Evolutionary conservation across 2,888 invertebrate species (phyloP).

Genomic region (Himalopsyche tibetana): DNA sequence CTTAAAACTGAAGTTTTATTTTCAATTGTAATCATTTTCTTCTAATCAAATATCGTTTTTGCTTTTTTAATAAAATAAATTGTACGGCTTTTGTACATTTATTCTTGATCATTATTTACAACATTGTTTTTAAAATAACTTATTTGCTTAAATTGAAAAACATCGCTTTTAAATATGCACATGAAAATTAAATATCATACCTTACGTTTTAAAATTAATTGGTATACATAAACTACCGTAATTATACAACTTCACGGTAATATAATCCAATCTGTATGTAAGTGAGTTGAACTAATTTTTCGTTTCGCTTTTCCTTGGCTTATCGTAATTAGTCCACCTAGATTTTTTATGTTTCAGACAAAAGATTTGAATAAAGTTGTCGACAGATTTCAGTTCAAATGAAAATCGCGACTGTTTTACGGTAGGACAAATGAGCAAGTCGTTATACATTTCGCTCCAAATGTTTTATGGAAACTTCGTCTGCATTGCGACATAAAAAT

Average conservation of each 20-base stretch:
- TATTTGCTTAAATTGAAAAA: no score
- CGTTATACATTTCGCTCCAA: not conserved
- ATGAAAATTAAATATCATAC: no score
- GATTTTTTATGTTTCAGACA: slow-evolving; percentile 6
- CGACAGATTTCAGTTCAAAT: not conserved
- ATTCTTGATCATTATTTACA: no score
- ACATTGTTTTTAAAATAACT: no score
- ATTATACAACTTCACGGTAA: not conserved
- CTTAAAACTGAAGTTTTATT: no score
- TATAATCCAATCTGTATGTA: not conserved
- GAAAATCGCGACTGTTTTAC: slow-evolving; percentile 6
- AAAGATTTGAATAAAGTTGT: slow-evolving; percentile 25
- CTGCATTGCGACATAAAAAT: slow-evolving; percentile 37
- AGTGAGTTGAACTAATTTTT: slow-evolving; percentile 5
- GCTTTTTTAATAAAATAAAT: no score
- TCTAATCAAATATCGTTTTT: no score
- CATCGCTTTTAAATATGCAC: no score
- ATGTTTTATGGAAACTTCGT: slow-evolving; percentile 27
- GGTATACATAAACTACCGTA: not conserved
- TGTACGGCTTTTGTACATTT: no score
- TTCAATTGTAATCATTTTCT: no score
- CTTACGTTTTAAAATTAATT: no score
- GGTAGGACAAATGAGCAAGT: not conserved
- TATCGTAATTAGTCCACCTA: slow-evolving; percentile 17
- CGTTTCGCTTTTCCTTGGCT: not conserved